Base-by-base conservation (phyloP, 2,113 vertebrate species). In the Elephantulus edwardii region DNA sequence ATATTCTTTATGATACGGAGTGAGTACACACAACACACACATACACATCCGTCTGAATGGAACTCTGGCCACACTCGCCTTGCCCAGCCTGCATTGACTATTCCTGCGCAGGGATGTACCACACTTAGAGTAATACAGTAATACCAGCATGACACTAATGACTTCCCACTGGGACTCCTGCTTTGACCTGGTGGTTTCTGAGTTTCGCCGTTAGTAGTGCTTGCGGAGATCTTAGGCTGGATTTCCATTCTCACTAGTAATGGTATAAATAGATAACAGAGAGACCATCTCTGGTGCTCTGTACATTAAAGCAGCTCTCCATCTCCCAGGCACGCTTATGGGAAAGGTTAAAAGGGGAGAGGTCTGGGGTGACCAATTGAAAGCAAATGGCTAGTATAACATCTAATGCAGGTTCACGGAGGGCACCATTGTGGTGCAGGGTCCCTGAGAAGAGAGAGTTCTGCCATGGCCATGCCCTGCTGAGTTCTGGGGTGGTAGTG, bases 161-260 rank as follows among this genome's bases (percentile, higher is more conserved):
- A 90, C 94, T 74, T 93, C 90, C 96, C 94, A 54, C 0, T 64
- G 90, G 93, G 95, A 96, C 83, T 90, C 30, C 2, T 62, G 76
- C 76, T 85, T 87, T 96, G 95, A 94, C 83, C 90, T 88, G 48
- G 76, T 58, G 90, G 79, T 33, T 96, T 93, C 83, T 86, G 50
- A 79, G 66, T 90, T 92, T 66, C 70, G 90, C 44, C 72, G 88
- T 80, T 77, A 62, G 50, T n/a, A 42, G 71, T 85, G 75, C 35
- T 16, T 88, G 79, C 88, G 91, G 86, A 71, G 71, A 88, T 77
- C 76, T 70, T 91, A 72, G 77, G 72, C 80, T 35, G 86, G 92
- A 79, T 64, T 94, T 91, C 80, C 86, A 60, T 81, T 94, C 93
- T 88, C 62, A 52, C 58, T 86, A 35, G 79, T 56, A 74, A 81